A percentile compares a stretch with the other conserved stretches of the same genome.
These are phyloP conservation scores for Myiozetetes cayanensis DNA, from an alignment of 2,113 vertebrate species.

Conservation along the genomic window DNA sequence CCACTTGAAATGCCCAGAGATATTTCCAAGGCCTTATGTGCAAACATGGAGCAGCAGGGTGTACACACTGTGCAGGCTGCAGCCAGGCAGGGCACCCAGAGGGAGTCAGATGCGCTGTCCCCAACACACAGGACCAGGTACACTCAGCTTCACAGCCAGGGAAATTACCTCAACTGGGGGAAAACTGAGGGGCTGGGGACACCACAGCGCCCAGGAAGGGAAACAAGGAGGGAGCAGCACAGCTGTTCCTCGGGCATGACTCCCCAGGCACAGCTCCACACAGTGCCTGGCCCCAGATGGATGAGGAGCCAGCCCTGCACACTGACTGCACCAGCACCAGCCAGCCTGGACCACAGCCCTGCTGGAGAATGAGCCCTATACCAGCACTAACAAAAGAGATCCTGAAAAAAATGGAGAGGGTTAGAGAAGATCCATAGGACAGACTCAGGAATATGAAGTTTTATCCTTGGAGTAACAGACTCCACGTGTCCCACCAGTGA, in stretches of 20 bases:
- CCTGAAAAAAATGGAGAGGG: background rate
- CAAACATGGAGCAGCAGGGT: rapidly evolving
- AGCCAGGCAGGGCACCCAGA: background rate
- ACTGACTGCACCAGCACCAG: rapidly evolving
- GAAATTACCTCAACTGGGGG: rapidly evolving
- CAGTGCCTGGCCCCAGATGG: rapidly evolving
- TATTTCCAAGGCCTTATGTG: background rate
- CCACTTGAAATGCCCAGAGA: rapidly evolving
- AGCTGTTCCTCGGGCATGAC: rapidly evolving
- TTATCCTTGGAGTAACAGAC: background rate
- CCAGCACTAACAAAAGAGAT: background rate
- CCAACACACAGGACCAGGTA: rapidly evolving
- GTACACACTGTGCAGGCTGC: rapidly evolving
- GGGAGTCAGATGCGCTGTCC: rapidly evolving
- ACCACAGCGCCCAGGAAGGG: background rate
- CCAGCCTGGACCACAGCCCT: rapidly evolving
- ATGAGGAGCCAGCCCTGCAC: rapidly evolving
- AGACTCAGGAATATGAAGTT: background rate
- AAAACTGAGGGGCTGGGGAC: background rate
- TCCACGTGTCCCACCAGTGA: rapidly evolving
- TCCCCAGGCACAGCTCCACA: background rate
- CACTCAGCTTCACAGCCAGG: background rate
- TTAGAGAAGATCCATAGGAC: background rate
- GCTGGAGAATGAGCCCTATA: rapidly evolving
- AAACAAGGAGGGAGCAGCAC: background rate